These are phyloP conservation scores for Spongilla lacustris DNA, from an alignment of 37 sponge, comb jelly and placozoan species.

Conservation along the genomic window DNA sequence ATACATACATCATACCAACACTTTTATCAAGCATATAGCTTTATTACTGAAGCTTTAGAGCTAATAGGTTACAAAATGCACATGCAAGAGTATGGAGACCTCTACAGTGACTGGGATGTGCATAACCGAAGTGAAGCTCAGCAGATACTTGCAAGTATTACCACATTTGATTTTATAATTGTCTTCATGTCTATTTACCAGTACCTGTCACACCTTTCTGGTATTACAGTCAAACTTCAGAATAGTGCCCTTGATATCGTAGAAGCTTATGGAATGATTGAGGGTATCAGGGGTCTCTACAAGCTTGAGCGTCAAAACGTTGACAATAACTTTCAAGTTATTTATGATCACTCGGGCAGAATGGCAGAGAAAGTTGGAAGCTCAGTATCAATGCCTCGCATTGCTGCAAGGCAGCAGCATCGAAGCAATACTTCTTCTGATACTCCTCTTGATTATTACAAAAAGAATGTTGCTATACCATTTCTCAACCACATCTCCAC, in stretches of 20 bases:
- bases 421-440: constrained; percentile 32
- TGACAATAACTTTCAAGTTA: constrained; percentile 24
- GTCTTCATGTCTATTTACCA: background rate
- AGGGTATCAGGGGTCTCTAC: constrained; percentile 10
- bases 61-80: constrained; percentile 26
- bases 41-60: constrained; percentile 41
- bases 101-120: constrained; percentile 41
- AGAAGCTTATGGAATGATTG: constrained; percentile 42
- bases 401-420: constrained; percentile 40
- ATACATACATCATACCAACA: constrained; percentile 61
- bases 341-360: constrained; percentile 21
- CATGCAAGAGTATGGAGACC: constrained; percentile 20
- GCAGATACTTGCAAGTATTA: constrained; percentile 35
- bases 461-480: constrained; percentile 35
- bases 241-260: constrained; percentile 45
- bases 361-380: constrained; percentile 40
- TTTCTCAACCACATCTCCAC: constrained; percentile 31
- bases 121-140: constrained; percentile 24
- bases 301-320: constrained; percentile 25
- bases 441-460: constrained; percentile 34
- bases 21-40: constrained; percentile 39
- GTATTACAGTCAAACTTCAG: constrained; percentile 56
- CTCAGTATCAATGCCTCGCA: constrained; percentile 27
- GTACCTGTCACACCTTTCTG: constrained; percentile 27
- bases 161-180: constrained; percentile 36